These are phyloP conservation scores for Micronisus gabar DNA, from an alignment of 2,113 vertebrate genomes.

Conservation along the genomic window DNA sequence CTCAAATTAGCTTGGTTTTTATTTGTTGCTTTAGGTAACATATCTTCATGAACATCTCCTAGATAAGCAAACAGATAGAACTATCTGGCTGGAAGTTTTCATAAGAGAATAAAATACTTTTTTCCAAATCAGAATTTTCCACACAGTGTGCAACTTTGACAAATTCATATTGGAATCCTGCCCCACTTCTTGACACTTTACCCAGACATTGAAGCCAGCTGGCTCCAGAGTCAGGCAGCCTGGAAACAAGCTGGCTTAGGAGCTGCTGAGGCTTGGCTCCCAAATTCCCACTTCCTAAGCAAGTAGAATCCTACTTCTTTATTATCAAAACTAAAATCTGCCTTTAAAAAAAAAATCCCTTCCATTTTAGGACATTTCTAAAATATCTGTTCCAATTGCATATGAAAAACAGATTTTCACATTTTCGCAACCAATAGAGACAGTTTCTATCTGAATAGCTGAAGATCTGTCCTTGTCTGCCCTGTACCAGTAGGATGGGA, in stretches of 20 bases:
- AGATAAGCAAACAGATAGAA: neutral
- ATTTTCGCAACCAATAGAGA: neutral
- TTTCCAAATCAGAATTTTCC: neutral
- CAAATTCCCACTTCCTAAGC: neutral
- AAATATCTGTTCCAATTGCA: slow-evolving; percentile 41
- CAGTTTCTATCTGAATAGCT: neutral
- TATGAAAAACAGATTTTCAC: slow-evolving; percentile 22
- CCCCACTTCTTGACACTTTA: slow-evolving; percentile 7
- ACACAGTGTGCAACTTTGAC: neutral
- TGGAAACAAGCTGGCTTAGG: neutral
- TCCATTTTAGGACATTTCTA: slow-evolving; percentile 14
- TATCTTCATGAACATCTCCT: neutral
- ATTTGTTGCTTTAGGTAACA: neutral
- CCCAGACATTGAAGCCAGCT: slow-evolving; percentile 27
- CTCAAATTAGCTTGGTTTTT: neutral
- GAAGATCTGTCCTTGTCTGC: neutral
- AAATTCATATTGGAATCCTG: neutral
- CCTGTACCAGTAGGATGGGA: neutral
- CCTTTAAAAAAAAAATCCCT: neutral
- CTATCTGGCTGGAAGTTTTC: neutral
- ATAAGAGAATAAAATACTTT: neutral
- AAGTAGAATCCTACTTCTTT: neutral
- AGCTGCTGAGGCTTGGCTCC: neutral
- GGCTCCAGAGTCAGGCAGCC: slow-evolving; percentile 11
- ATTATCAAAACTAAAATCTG: neutral